A percentile compares a stretch with the other conserved stretches of the same genome.
Evolutionary conservation across 2,797 vertebrate species (phyloP).

Genomic region (Scleropages formosus): DNA sequence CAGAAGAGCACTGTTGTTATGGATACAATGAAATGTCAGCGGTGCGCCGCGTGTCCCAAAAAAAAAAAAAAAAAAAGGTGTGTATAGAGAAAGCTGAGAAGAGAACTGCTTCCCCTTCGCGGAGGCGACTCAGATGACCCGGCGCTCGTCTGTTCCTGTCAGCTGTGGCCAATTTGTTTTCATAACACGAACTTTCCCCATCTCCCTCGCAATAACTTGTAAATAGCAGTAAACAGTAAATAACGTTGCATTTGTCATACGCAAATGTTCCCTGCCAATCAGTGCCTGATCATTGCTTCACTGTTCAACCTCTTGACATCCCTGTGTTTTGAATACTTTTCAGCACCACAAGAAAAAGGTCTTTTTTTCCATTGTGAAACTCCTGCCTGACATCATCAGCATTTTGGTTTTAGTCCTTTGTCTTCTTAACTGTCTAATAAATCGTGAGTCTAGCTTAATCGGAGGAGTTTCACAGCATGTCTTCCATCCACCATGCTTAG

Average conservation of each 20-base stretch:
- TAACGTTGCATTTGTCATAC: too few relatives aligned
- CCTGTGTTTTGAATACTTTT: constrained; percentile 38
- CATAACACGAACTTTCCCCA: too few relatives aligned
- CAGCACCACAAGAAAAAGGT: neutral
- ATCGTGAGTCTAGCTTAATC: neutral
- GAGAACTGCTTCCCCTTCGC: neutral
- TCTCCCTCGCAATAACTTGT: constrained; percentile 58
- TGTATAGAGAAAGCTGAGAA: neutral
- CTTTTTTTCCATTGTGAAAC: neutral
- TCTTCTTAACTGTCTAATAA: constrained; percentile 3
- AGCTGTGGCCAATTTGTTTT: neutral
- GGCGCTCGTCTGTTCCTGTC: neutral
- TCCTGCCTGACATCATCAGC: constrained; percentile 16
- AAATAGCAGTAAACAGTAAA: constrained; percentile 54
- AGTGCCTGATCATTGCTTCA: too few relatives aligned
- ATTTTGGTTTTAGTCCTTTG: neutral
- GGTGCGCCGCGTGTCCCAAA: neutral
- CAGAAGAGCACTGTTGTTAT: constrained; percentile 10
- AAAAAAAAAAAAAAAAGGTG: neutral
- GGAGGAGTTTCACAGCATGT: too few relatives aligned
- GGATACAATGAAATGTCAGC: neutral
- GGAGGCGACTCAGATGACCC: neutral
- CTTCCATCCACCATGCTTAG: too few relatives aligned
- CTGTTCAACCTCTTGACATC: constrained; percentile 56
- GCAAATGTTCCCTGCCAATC: constrained; percentile 72